These are phyloP conservation scores for Chelonus formosanus DNA, from an alignment of 2,888 invertebrate species.

Conservation along the genomic window DNA sequence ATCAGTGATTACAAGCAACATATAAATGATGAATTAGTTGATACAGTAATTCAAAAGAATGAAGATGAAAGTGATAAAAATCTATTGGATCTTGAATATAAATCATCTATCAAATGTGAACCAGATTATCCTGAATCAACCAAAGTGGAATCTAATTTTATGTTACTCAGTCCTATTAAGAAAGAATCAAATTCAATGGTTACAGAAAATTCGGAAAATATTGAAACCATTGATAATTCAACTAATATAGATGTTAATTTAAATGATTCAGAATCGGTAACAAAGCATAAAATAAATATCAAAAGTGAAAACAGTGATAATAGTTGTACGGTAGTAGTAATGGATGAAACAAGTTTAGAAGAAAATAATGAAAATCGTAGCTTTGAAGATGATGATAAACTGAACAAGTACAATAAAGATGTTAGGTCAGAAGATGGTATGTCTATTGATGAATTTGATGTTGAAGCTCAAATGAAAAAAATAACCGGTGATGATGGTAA, in stretches of 20 bases:
- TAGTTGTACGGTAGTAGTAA: constrained; percentile 15
- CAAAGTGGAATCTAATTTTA: too few relatives aligned
- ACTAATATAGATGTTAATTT: constrained; percentile 3
- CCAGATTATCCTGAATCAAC: background rate
- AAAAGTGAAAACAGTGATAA: constrained; percentile 57
- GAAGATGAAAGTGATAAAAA: constrained; percentile 8
- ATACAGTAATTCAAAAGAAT: constrained; percentile 41
- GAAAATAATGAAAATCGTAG: constrained; percentile 47
- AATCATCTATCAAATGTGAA: constrained; percentile 16
- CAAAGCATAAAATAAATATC: too few relatives aligned
- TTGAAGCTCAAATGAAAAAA: constrained; percentile 63
- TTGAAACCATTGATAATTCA: background rate
- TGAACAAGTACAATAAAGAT: constrained; percentile 39
- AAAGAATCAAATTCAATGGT: too few relatives aligned
- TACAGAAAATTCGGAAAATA: constrained; percentile 1
- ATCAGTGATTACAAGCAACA: background rate
- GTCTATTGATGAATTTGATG: constrained; percentile 62
- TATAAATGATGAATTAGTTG: constrained; percentile 48
- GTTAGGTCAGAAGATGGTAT: constrained; percentile 49
- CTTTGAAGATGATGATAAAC: constrained; percentile 45
- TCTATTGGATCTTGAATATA: background rate
- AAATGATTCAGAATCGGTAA: too few relatives aligned
- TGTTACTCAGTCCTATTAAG: too few relatives aligned
- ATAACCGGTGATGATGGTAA: constrained; percentile 62
- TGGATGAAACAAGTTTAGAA: constrained; percentile 45